These are phyloP conservation scores for rat (Rattus norvegicus) DNA, from an alignment of 2,113 vertebrate genomes.

Conservation along the genomic window GRCr8 NC_086036.1:18267501-18268000, in stretches of 20 bases:
- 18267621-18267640: too few species aligned
- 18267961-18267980: background rate
- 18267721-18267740: background rate
- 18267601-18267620: background rate
- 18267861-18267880: too few species aligned
- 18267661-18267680: background rate
- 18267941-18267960: background rate
- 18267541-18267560: background rate
- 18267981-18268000: background rate
- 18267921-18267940: background rate
- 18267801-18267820: background rate
- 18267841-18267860: background rate
- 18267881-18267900: background rate
- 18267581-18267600: background rate
- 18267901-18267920: background rate
- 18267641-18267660: background rate
- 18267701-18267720: conserved; percentile 9
- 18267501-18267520: too few species aligned
- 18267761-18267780: background rate
- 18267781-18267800: background rate
- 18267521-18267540: background rate
- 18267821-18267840: background rate
- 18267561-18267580: background rate
- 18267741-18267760: background rate
- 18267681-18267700: background rate